Base-by-base conservation (phyloP, 2,797 vertebrate genomes). In the Sebastes miniatus region DNA sequence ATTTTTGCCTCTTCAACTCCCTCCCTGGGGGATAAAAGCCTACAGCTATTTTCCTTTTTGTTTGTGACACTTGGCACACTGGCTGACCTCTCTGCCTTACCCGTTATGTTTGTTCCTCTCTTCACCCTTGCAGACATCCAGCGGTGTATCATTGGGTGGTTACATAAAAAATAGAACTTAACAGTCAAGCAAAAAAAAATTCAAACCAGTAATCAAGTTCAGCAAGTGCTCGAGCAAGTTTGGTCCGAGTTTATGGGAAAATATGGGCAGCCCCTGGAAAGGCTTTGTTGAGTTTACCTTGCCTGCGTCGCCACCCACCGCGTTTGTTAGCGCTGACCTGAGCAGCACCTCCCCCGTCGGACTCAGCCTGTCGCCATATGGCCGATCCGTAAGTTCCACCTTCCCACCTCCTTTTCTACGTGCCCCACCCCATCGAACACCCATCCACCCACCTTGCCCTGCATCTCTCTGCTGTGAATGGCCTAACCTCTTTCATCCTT, bases 251-350 rank as follows among this genome's bases (percentile, higher is more conserved):
- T 92, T 94, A 94, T 96, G 95, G 94, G 95, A 93, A 93, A 96
- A 94, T 96, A 95, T 95, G 95, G 94, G 95, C 95, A 94, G 95
- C 92, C 94, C 93, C 87, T 97, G 94, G 95, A 96, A 96, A 96
- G 95, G 94, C 95, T 97, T 97, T 96, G 94, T 96, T 92, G 93
- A 93, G 93, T 94, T 93, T 96, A 93, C 94, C 93, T 93, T 95
- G 94, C 96, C 94, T 84, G 94, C 95, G 91, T 97, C 96, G 85
- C 95, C 96, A 93, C 95, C 95, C 93, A 91, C 95, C 91, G 92
- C 94, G 88, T 95, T 95, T 90, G 93, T 95, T 96, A 96, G 93
- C 91, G 94, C 94, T 94, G 95, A 95, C 93, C 93, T 97, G 94
- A 96, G 96, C 95, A 96, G 93, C 94, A 94, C 94, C 81, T 95